A percentile compares a stretch with the other conserved stretches of the same genome.
Evolutionary conservation across 2,113 vertebrate genomes (phyloP).

Genomic region (Pseudopipra pipra): DNA sequence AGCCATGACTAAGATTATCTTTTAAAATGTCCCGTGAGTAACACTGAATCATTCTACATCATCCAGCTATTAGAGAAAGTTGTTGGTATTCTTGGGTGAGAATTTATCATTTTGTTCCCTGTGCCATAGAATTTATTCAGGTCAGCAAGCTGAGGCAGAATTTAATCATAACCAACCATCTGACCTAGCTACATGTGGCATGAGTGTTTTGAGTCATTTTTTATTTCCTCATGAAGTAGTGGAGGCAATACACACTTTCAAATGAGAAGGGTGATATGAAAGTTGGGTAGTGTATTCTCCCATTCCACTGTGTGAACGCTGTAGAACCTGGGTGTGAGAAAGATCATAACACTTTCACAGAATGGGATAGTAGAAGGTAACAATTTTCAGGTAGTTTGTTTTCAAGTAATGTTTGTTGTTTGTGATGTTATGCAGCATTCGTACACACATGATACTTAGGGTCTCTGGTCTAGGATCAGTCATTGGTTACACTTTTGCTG

Average conservation of each 20-base stretch:
- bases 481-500: not conserved
- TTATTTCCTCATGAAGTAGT: not conserved
- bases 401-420: not conserved
- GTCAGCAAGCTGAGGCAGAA: not conserved
- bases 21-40: not conserved
- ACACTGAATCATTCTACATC: not conserved
- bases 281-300: not conserved
- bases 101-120: not conserved
- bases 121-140: conserved; percentile 6
- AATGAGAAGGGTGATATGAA: not conserved
- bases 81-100: not conserved
- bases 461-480: not conserved
- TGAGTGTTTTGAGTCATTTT: not conserved
- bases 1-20: not conserved
- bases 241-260: not conserved
- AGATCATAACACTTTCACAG: not conserved
- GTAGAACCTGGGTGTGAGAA: not conserved
- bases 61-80: conserved; percentile 1
- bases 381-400: not conserved
- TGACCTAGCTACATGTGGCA: not conserved
- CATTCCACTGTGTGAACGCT: not conserved
- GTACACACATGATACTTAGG: not conserved
- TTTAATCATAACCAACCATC: not conserved
- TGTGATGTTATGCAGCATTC: not conserved
- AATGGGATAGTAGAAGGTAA: not conserved